A percentile compares a stretch with the other conserved stretches of the same genome.
Evolutionary conservation across 2,888 invertebrate species (phyloP).

Genomic region (Drosophila kambysellisi): DNA sequence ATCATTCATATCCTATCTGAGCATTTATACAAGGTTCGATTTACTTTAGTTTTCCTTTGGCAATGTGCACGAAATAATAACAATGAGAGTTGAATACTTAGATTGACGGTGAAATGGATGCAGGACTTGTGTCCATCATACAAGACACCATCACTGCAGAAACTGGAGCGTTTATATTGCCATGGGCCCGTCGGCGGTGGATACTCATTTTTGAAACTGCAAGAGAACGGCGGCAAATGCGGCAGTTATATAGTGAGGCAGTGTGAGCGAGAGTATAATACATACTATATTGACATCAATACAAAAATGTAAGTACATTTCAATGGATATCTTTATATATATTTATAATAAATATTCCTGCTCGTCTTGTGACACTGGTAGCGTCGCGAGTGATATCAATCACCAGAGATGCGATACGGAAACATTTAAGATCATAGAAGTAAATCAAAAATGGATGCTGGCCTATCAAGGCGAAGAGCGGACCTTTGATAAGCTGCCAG

Average conservation of each 20-base stretch:
- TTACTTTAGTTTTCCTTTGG: neutral
- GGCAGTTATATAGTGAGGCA: conserved; percentile 94
- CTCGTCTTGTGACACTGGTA: conserved; percentile 11
- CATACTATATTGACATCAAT: conserved; percentile 93
- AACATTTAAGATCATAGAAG: conserved; percentile 88
- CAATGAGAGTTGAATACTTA: conserved; percentile 57
- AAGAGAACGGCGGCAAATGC: conserved; percentile 91
- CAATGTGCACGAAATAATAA: neutral
- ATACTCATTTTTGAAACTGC: conserved; percentile 93
- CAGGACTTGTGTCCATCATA: conserved; percentile 94
- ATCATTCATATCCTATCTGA: conserved; percentile 92
- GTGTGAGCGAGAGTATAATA: conserved; percentile 92
- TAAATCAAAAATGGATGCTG: conserved; percentile 81
- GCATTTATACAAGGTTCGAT: conserved; percentile 92
- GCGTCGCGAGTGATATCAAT: conserved; percentile 43
- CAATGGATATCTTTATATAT: neutral
- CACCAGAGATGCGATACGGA: conserved; percentile 87
- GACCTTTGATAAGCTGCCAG: conserved; percentile 76
- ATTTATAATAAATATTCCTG: neutral
- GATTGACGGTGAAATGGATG: conserved; percentile 94
- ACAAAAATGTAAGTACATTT: conserved; percentile 87
- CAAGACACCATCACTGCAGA: conserved; percentile 91
- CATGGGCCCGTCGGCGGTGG: conserved; percentile 96
- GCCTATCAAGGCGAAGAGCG: conserved; percentile 70
- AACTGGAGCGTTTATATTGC: conserved; percentile 90